Conservation (phyloP, 2,888 invertebrate genomes). For the Drosophila kuntzei region DNA sequence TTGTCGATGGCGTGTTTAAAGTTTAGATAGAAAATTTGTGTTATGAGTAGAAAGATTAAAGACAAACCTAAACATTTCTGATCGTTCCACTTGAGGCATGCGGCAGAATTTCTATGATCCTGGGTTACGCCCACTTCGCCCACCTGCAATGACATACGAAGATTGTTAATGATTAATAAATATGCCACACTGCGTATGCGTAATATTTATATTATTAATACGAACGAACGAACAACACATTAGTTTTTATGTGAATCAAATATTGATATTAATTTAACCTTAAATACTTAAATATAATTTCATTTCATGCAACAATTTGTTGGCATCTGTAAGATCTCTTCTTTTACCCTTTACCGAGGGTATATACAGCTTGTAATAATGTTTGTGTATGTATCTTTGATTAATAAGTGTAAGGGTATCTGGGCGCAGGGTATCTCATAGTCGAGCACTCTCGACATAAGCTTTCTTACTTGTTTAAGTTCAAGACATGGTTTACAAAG, state of each 20-base stretch:
- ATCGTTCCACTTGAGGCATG: slow-evolving; percentile 84
- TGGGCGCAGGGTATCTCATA: too few species aligned
- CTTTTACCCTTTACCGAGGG: background rate
- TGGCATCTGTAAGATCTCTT: background rate
- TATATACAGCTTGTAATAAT: too few species aligned
- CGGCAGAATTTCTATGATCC: slow-evolving; percentile 83
- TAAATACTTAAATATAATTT: background rate
- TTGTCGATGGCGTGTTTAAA: slow-evolving; percentile 74
- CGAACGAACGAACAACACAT: background rate
- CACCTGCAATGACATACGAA: slow-evolving; percentile 75
- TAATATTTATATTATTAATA: background rate
- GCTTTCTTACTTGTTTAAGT: background rate
- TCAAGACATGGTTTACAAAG: slow-evolving; percentile 1
- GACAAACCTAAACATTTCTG: slow-evolving; percentile 86
- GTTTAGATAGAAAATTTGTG: slow-evolving; percentile 72
- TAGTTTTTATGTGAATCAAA: background rate
- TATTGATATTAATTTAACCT: background rate
- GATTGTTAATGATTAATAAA: slow-evolving; percentile 7
- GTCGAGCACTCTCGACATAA: too few species aligned
- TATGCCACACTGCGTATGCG: slow-evolving; percentile 12
- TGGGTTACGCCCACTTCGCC: slow-evolving; percentile 84
- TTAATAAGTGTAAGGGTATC: too few species aligned
- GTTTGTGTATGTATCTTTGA: too few species aligned
- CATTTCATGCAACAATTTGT: background rate
- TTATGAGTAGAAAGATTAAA: slow-evolving; percentile 78